phyloP scores from a whole-genome alignment of 2,113 vertebrate genomes.

The Rhabdomys dilectus region DNA sequence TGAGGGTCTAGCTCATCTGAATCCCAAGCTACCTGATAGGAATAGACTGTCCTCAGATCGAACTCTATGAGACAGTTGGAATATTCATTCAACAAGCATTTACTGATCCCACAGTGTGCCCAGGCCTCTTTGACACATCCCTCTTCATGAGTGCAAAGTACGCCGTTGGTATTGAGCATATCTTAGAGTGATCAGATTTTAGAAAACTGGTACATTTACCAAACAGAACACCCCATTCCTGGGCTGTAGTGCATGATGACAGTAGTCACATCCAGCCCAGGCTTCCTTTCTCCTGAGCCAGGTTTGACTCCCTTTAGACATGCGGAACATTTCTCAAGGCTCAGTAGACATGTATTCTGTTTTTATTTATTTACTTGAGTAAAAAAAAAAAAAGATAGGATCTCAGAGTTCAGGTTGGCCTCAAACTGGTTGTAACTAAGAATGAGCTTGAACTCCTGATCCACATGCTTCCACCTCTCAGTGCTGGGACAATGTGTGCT shows the following conservation, averaged over 20 bases:
- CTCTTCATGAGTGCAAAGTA: background rate
- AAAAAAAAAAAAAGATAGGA: background rate
- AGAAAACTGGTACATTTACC: background rate
- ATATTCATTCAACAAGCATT: background rate
- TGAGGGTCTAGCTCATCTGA: background rate
- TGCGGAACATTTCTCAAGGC: background rate
- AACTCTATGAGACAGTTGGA: background rate
- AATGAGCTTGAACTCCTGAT: background rate
- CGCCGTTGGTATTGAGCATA: background rate
- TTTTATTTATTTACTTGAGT: background rate
- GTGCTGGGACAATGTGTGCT: background rate
- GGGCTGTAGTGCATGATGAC: background rate
- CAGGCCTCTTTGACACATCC: slow-evolving; percentile 25
- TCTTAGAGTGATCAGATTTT: slow-evolving; percentile 41
- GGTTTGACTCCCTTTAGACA: background rate
- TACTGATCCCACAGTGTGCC: background rate
- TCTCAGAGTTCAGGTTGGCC: background rate
- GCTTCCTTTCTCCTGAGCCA: background rate
- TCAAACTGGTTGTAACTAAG: background rate
- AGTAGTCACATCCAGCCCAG: background rate
- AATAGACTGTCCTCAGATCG: background rate
- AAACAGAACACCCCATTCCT: background rate
- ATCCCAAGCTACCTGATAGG: background rate
- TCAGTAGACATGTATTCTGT: background rate
- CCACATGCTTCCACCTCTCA: background rate